These are phyloP conservation scores for Bubo scandiacus DNA, from an alignment of 2,113 vertebrate genomes.

Conservation along the genomic window DNA sequence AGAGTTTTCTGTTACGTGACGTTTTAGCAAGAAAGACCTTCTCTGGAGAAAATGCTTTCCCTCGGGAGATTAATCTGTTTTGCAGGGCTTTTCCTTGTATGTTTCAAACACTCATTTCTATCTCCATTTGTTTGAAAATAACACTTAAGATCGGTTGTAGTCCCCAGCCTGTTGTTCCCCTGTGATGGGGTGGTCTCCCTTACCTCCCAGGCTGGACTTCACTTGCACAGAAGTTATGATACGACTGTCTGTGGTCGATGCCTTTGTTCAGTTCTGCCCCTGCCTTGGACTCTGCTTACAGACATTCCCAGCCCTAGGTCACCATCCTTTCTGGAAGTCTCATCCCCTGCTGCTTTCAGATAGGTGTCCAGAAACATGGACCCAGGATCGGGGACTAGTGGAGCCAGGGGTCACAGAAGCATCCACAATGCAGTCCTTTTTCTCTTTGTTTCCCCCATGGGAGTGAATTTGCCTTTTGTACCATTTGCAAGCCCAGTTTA, in stretches of 20 bases:
- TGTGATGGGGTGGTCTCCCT: not conserved
- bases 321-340: not conserved
- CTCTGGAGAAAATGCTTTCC: not conserved
- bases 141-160: not conserved
- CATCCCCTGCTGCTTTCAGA: not conserved
- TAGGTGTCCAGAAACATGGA: not conserved
- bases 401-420: not conserved
- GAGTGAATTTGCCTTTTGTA: not conserved
- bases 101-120: not conserved
- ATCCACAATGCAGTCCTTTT: not conserved
- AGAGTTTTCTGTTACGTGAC: not conserved
- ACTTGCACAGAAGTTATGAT: not conserved
- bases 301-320: not conserved
- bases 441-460: not conserved
- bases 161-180: not conserved
- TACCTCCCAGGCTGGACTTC: not conserved
- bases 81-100: not conserved
- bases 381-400: not conserved
- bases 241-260: not conserved
- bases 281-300: not conserved
- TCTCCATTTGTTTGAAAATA: not conserved
- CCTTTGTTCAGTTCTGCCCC: not conserved
- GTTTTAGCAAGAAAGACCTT: not conserved
- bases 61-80: not conserved
- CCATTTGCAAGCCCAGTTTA: not conserved